Evolutionary conservation across 2,797 vertebrate species (phyloP).

Genomic region (Enteromius trimaculatus): DNA sequence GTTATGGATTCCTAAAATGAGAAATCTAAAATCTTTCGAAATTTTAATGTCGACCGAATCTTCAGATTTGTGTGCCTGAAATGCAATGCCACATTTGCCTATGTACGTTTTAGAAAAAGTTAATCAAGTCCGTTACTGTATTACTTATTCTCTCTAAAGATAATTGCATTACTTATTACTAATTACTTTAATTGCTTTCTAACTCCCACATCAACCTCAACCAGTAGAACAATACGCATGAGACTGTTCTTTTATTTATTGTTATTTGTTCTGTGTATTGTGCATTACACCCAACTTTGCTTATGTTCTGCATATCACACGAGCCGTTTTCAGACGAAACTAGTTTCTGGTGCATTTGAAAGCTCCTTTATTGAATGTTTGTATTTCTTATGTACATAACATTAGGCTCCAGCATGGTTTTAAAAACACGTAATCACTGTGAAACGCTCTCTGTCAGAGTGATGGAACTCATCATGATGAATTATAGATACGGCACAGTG

Average conservation of each 20-base stretch:
- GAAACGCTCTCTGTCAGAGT: conserved; percentile 1
- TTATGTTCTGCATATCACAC: not conserved
- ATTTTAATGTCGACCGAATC: not conserved
- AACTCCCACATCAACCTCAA: not conserved
- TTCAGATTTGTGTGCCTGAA: not conserved
- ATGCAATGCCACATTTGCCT: not conserved
- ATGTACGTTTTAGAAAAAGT: not conserved
- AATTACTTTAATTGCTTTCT: not conserved
- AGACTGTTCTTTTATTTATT: not conserved
- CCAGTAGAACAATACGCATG: not conserved
- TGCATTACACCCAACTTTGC: not conserved
- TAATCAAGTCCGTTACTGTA: not conserved
- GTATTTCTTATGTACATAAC: not conserved
- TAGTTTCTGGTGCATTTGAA: not conserved
- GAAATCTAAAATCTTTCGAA: not conserved
- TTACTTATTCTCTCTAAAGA: not conserved
- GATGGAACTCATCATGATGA: conserved; percentile 20
- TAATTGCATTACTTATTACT: not conserved
- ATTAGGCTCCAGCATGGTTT: not conserved
- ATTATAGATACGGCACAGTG: conserved; percentile 15
- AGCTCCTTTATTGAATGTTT: not conserved
- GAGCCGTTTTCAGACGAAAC: not conserved
- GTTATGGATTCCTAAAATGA: not conserved
- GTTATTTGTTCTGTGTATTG: not conserved
- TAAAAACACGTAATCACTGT: conserved; percentile 19